Percentiles rank a stretch among this genome's conserved stretches.
These are phyloP conservation scores for Caradrina clavipalpis DNA, from an alignment of 2,888 invertebrate genomes.

Conservation along the genomic window DNA sequence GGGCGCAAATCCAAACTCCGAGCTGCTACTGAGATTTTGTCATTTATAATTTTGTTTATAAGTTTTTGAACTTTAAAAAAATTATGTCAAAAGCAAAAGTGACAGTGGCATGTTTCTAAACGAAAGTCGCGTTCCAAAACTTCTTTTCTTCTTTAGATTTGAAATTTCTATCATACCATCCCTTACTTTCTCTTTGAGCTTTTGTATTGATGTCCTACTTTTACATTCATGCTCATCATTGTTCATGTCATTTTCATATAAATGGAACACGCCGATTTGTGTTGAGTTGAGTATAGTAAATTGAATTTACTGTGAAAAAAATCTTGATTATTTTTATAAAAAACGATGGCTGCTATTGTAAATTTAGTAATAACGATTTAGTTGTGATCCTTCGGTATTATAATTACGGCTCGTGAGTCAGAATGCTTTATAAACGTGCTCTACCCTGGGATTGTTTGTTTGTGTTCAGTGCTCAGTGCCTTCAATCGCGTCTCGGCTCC, in stretches of 20 bases:
- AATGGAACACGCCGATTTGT: conserved; percentile 32
- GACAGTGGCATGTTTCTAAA: conserved; percentile 44
- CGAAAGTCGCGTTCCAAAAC: conserved; percentile 39
- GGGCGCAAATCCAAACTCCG: no score
- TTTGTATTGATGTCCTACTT: conserved; percentile 24
- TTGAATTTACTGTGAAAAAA: conserved; percentile 34
- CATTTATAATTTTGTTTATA: neutral
- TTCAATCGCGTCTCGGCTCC: conserved; percentile 61
- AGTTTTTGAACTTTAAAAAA: conserved; percentile 13
- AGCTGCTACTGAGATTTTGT: no score
- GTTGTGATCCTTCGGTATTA: conserved; percentile 12
- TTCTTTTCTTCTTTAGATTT: rapidly evolving
- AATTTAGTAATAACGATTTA: conserved; percentile 2
- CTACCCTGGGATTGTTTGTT: conserved; percentile 59
- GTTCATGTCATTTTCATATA: conserved; percentile 5
- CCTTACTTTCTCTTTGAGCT: conserved; percentile 18
- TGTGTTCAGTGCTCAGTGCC: conserved; percentile 64
- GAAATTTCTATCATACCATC: conserved; percentile 15
- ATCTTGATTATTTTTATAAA: conserved; percentile 7
- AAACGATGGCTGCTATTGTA: neutral
- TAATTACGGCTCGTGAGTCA: conserved; percentile 37
- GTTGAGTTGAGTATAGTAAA: conserved; percentile 42
- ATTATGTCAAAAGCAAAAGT: conserved; percentile 20
- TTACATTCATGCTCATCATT: conserved; percentile 16
- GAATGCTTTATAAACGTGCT: conserved; percentile 26